Base-by-base conservation (phyloP, 2,113 vertebrate species). In the Pogona vitticeps region DNA sequence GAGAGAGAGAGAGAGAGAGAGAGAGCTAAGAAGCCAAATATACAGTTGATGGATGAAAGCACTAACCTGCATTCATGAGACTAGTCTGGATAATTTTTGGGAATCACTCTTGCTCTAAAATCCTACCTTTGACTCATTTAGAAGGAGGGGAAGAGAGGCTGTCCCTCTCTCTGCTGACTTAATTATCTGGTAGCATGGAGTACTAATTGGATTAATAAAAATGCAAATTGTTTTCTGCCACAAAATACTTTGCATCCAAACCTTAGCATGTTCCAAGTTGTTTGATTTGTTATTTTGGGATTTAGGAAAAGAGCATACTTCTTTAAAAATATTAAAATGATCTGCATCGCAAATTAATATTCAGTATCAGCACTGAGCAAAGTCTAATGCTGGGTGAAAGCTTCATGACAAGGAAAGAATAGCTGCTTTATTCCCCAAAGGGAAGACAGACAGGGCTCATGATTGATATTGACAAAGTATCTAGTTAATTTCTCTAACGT, bases 401-500 rank as follows among this genome's bases (percentile, higher is more conserved):
- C 86, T 92, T 85, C 33, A 17, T 85, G 86, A 88, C 63, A 65
- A 83, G 2, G 81, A 77, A 91, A 40, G 86, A 87, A 82, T 89
- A 90, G 59, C 85, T 84, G 46, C 58, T 88, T 92, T 63, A 14
- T 82, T 91, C 20, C 67, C 40, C 82, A 72, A 79, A 78, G 31
- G 89, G 89, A 26, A 91, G 59, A 68, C 80, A 67, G 46, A 63
- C 89, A 73, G 81, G 84, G 63, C 26, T 80, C 36, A 59, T 78
- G 84, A 75, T 3, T 42, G 77, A 33, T 84, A 58, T 21, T 81
- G 61, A 59, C 14, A 80, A 77, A 85, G 13, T 26, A 72, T 87
- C 86, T 80, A 31, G 86, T 92, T 92, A 90, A 89, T 93, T 92
- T 92, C 93, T 89, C 23, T 94, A 79, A 86, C 82, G 3, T 78